Percentiles rank a stretch among this genome's conserved stretches.
Conservation (phyloP, 1,140 invertebrate species). For the Eulimnadia texana region DNA sequence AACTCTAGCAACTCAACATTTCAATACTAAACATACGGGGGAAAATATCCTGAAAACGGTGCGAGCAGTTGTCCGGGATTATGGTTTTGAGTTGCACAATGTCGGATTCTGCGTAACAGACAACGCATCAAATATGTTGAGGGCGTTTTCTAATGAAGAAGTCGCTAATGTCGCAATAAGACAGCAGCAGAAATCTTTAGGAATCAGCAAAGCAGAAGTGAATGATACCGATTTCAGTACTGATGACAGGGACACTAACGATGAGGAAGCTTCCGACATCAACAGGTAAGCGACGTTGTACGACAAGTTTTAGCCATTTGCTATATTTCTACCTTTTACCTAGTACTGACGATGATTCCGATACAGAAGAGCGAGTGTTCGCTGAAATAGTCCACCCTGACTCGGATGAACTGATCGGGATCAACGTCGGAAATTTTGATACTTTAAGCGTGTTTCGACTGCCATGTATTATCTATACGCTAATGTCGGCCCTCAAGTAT, state of each 20-base stretch:
- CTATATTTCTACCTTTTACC: background rate
- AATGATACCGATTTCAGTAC: no score
- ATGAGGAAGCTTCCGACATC: background rate
- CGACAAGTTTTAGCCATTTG: background rate
- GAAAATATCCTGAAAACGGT: background rate
- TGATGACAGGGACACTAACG: no score
- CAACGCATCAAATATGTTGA: conserved; percentile 2
- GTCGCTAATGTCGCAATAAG: no score
- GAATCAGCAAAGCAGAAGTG: no score
- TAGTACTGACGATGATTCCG: background rate
- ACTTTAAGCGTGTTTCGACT: background rate
- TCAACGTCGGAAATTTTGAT: background rate
- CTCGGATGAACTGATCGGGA: background rate
- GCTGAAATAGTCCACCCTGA: background rate
- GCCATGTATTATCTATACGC: background rate
- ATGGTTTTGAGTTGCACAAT: background rate
- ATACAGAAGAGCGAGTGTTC: background rate
- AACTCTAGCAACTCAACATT: background rate
- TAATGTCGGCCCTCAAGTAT: background rate
- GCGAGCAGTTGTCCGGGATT: background rate
- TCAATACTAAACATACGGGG: background rate
- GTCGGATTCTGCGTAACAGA: background rate
- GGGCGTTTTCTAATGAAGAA: background rate
- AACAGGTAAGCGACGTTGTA: no score
- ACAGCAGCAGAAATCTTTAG: no score